phyloP scores from a whole-genome alignment of 2,888 invertebrate species.

The Ectropis crepuscularia region DNA sequence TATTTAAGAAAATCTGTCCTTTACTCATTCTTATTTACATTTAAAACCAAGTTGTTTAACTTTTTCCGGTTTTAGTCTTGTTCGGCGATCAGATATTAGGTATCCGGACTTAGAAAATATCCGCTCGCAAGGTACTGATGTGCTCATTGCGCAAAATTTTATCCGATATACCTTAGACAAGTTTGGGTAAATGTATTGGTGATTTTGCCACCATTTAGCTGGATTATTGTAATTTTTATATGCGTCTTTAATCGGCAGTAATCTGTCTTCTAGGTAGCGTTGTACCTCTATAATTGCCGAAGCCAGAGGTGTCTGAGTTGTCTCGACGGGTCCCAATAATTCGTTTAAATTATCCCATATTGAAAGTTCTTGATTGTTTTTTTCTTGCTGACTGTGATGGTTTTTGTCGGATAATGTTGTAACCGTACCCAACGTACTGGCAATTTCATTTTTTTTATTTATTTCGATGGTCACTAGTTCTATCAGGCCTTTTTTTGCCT shows the following conservation, averaged over 20 bases:
- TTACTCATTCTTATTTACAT: constrained; percentile 24
- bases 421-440: not conserved
- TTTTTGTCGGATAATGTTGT: constrained; percentile 7
- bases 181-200: constrained; percentile 37
- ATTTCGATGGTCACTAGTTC: constrained; percentile 12
- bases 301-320: constrained; percentile 4
- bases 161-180: constrained; percentile 26
- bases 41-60: constrained; percentile 34
- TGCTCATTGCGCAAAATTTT: constrained; percentile 31
- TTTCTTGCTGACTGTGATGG: constrained; percentile 4
- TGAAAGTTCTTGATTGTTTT: constrained; percentile 8
- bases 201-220: constrained; percentile 39
- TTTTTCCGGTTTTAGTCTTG: constrained; percentile 27
- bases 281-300: constrained; percentile 38
- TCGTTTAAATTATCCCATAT: constrained; percentile 8
- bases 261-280: constrained; percentile 33
- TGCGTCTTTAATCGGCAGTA: constrained; percentile 33
- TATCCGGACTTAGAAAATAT: constrained; percentile 36
- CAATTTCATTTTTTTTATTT: constrained; percentile 6
- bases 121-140: constrained; percentile 37
- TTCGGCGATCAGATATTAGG: constrained; percentile 30
- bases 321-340: constrained; percentile 8
- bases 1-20: constrained; percentile 6
- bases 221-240: constrained; percentile 34
- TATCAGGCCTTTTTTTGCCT: constrained; percentile 29